Evolutionary conservation across 2,888 invertebrate genomes (phyloP), one percentile per base, ranked within the genome.

Genomic region (Ennomos erosarius): DNA sequence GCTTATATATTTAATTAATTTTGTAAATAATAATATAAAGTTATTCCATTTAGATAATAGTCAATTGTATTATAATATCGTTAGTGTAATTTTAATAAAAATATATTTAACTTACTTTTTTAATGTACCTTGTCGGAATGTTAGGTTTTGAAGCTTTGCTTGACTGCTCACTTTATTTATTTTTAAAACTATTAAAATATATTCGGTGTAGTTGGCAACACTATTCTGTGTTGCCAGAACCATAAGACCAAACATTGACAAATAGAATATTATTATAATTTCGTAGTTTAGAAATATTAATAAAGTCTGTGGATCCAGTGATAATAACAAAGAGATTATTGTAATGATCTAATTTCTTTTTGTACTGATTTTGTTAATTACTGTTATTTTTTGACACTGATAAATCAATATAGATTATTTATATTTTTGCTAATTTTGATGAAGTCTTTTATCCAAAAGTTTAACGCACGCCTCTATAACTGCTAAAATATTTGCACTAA

Each of bases 61-160:
- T 82, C 78, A 83, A 84, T 82, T 91, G 90, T 91, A 90, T 87
- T 88, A 90, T 88, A 78, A 85, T 89, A 89, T 85, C 80, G 78
- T 72, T 90, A 90, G 87, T 61, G 64, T 88, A 85, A 80, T 71
- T 51, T 75, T 81, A 79, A 68, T 74, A 78, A 69, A 77, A 79
- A 75, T 81, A 76, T 84, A 82, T 82, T 84, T 83, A 59, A 78
- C 84, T 80, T 79, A 78, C 84, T 80, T 79, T 78, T 80, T 68
- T 77, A 75, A 77, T 74, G 66, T 69, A 49, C 37, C 35, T 43
- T 35, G n/a, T 48, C 46, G 55, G 55, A 60, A 38, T 50, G 59
- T 60, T 59, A 55, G 59, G 55, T 26, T 65, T 66, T 13, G n/a
- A 37, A 45, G 45, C 40, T 48, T 42, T 48, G 43, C 38, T 51